phyloP scores from a whole-genome alignment of 1,140 invertebrate species.

The Maconellicoccus hirsutus region DNA sequence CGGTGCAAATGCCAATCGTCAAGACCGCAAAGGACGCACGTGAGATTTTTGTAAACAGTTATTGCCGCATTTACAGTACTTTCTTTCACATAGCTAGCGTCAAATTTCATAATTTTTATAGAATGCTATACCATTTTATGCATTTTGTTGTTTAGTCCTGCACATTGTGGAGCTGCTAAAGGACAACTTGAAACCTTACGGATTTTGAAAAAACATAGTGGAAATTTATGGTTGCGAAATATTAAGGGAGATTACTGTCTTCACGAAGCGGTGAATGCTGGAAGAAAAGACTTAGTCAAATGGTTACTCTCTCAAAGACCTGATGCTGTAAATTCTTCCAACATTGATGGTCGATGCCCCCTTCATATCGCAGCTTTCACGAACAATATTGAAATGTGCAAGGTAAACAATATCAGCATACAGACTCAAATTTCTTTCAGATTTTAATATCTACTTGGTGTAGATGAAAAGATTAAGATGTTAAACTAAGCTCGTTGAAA shows the following conservation, averaged over 20 bases:
- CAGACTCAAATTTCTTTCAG: too few species aligned
- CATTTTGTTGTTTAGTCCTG: conserved; percentile 41
- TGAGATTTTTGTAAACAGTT: conserved; percentile 35
- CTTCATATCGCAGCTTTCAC: conserved; percentile 89
- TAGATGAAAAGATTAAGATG: too few species aligned
- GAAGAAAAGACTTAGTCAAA: conserved; percentile 69
- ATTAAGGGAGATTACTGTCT: conserved; percentile 79
- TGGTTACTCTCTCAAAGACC: conserved; percentile 76
- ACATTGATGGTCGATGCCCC: conserved; percentile 83
- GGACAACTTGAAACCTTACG: conserved; percentile 79
- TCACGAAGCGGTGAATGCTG: conserved; percentile 89
- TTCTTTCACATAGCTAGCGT: neutral
- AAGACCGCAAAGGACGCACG: conserved; percentile 84
- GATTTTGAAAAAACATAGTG: conserved; percentile 62
- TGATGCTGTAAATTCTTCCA: conserved; percentile 73
- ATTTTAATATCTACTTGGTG: too few species aligned
- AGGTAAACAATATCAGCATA: conserved; percentile 37
- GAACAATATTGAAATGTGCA: conserved; percentile 89
- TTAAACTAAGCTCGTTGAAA: neutral
- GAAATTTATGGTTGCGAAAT: conserved; percentile 85
- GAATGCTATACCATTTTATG: neutral
- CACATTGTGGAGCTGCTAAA: conserved; percentile 86
- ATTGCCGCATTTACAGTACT: neutral
- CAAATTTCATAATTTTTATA: neutral
- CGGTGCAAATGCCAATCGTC: conserved; percentile 79